These are phyloP conservation scores for Euleptes europaea DNA, from an alignment of 2,113 vertebrate species.

Conservation along the genomic window DNA sequence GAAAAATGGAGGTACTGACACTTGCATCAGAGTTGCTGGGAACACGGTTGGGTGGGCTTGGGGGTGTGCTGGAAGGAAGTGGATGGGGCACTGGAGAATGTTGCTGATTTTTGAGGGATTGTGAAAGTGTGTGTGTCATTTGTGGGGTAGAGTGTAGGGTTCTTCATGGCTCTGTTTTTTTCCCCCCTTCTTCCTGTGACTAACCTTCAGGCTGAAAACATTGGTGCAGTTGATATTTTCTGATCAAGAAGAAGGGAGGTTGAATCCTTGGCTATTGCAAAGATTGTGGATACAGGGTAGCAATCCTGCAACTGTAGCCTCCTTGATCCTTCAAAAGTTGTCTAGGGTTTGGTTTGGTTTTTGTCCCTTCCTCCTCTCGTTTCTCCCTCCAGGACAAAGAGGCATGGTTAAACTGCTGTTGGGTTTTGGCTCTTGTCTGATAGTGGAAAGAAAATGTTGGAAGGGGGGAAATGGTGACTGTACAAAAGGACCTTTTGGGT, in stretches of 20 bases:
- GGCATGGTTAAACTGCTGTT: neutral
- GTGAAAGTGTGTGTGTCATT: neutral
- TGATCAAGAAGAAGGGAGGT: conserved; percentile 20
- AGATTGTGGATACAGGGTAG: neutral
- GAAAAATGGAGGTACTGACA: conserved; percentile 67
- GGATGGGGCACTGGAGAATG: conserved; percentile 25
- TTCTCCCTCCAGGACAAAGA: neutral
- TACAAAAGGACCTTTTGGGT: neutral
- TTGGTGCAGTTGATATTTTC: neutral
- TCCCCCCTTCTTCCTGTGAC: neutral
- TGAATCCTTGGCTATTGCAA: neutral
- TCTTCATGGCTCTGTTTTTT: neutral
- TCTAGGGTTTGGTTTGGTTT: neutral
- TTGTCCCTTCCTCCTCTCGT: neutral
- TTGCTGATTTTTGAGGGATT: neutral
- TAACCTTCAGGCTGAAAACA: conserved; percentile 15
- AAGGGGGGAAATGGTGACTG: neutral
- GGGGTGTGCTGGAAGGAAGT: conserved; percentile 34
- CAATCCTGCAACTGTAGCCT: conserved; percentile 25
- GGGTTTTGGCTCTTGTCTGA: conserved; percentile 11
- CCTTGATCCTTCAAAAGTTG: conserved; percentile 20
- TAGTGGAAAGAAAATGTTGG: neutral
- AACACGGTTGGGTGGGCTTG: conserved; percentile 53
- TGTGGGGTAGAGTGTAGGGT: neutral
- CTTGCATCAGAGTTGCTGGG: conserved; percentile 52